Evolutionary conservation across 1,140 invertebrate species (phyloP), one percentile per base, ranked within the genome.

Genomic region (Anastatus disparis): DNA sequence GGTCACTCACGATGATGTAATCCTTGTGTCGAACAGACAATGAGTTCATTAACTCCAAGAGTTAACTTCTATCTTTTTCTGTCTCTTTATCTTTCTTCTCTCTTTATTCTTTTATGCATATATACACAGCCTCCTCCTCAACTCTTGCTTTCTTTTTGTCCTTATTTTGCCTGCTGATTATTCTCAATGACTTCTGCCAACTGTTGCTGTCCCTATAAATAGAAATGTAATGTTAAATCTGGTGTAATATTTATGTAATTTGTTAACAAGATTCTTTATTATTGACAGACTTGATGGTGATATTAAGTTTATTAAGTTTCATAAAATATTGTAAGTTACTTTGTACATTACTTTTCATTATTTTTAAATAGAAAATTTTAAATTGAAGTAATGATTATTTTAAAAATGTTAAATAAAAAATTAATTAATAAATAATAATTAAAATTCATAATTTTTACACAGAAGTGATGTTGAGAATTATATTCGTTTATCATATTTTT

Each of bases 1-100:
- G 86, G 88, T 89, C 86, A 81, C 81, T 77, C 71, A 72, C 76
- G 69, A 73, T 71, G 59, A 48, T 73, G 56, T 71, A 63, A 74
- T 76, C 55, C 56, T 67, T 31, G 27, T 35, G 46, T 55, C 26
- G 15, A 38, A 22, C 62, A 66, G 62, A 59, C 70, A 71, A 65
- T 65, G 44, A 66, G 61, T 67, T 67, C 70, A 72, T 72, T 62
- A 72, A 72, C 63, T 61, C 55, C 29, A 61, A 64, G 53, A 65
- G 61, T 53, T 44, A 66, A 20, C 48, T 59, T 64, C 61, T 65
- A 24, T 48, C 17, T 42, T 38, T 55, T 13, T 26, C 31, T 62
- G 24, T 56, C 24, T 69, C 44, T n/a, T n/a, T n/a, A n/a, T n/a
- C n/a, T 52, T 27, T 50, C 35, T 15, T 44, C 44, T 22, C 26